These are phyloP conservation scores for Amazona vittata DNA, from an alignment of 2,113 vertebrate species.

Conservation along the genomic window DNA sequence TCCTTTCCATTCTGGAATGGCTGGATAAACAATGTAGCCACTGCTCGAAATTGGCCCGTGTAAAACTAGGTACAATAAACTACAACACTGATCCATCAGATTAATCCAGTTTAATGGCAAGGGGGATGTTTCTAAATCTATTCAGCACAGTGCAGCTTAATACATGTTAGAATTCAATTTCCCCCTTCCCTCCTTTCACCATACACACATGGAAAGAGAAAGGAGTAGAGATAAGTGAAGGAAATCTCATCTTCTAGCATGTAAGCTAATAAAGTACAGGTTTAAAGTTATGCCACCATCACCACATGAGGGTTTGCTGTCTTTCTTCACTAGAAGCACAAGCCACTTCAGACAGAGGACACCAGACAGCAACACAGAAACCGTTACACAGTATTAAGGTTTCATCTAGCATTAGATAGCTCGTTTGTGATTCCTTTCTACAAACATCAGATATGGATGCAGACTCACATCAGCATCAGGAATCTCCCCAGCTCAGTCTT, in stretches of 20 bases:
- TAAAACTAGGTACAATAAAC: background rate
- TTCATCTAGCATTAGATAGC: background rate
- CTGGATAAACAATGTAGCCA: background rate
- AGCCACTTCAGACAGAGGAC: background rate
- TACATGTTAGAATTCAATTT: background rate
- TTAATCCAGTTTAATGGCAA: background rate
- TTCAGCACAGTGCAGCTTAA: background rate
- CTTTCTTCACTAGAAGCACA: background rate
- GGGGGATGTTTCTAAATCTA: background rate
- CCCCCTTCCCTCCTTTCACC: background rate
- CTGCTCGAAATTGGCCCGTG: background rate
- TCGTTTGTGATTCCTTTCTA: background rate
- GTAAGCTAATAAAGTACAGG: background rate
- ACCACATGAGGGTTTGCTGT: background rate
- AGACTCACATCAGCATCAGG: rapidly evolving
- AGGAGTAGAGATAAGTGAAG: background rate
- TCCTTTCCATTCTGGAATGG: background rate
- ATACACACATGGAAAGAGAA: background rate
- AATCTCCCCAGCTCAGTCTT: background rate
- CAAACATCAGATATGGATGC: background rate
- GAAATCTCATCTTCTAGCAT: background rate
- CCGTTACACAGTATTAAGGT: background rate
- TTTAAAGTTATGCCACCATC: background rate
- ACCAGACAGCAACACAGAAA: background rate
- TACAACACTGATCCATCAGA: background rate